A percentile compares a stretch with the other conserved stretches of the same genome.
Conservation (phyloP, 2,113 vertebrate genomes). For the Pteropus alecto region DNA sequence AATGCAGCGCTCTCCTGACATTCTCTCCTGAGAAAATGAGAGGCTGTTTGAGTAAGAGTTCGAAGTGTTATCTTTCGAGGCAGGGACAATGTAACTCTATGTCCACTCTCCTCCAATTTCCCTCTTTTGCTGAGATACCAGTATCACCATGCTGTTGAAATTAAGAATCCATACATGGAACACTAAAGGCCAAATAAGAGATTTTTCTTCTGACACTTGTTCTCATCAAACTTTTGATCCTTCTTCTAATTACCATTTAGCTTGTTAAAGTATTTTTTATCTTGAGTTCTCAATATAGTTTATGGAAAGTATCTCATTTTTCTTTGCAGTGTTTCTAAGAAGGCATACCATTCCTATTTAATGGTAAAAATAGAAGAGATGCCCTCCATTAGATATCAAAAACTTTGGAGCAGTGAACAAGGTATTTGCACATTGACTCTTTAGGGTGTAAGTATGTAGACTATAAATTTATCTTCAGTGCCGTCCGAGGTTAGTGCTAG, state of each 20-base stretch:
- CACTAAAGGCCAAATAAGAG: neutral
- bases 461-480: neutral
- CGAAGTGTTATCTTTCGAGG: neutral
- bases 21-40: neutral
- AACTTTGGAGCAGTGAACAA: neutral
- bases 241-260: neutral
- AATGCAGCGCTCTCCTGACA: neutral
- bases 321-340: neutral
- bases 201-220: neutral
- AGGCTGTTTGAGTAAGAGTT: neutral
- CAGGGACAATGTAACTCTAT: neutral
- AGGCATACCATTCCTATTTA: neutral
- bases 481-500: neutral
- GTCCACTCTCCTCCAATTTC: neutral
- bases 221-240: neutral
- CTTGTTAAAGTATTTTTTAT: neutral
- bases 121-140: neutral
- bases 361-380: neutral
- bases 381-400: neutral
- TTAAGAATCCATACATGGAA: neutral
- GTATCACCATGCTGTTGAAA: neutral
- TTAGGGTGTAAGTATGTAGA: neutral
- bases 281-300: neutral
- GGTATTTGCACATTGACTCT: neutral
- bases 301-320: neutral